Conservation (phyloP, 2,797 vertebrate species). For the Diplodus puntazzo region DNA sequence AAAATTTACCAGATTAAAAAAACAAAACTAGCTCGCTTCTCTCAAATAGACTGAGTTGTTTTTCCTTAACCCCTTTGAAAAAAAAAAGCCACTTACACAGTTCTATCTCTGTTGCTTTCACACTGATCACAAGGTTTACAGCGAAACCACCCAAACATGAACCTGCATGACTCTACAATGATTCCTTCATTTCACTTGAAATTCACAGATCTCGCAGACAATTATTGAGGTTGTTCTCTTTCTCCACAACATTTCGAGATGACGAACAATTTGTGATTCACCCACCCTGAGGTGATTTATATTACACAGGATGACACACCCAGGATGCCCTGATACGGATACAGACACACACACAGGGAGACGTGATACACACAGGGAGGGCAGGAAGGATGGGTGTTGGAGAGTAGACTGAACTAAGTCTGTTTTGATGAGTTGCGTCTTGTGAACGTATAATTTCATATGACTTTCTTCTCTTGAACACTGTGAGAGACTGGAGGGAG, state of each 20-base stretch:
- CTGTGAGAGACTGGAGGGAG: neutral
- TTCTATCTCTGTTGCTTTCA: neutral
- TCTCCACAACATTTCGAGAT: neutral
- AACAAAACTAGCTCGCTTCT: neutral
- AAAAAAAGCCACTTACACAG: neutral
- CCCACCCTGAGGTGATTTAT: constrained; percentile 34
- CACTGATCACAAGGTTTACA: neutral
- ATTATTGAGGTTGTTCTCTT: constrained; percentile 12
- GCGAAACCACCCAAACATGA: neutral
- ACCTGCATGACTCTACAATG: neutral
- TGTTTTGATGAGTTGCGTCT: constrained; percentile 11
- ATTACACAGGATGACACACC: constrained; percentile 51
- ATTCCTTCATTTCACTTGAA: constrained; percentile 11
- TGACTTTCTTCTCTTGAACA: neutral
- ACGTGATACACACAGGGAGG: constrained; percentile 8
- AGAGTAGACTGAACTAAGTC: constrained; percentile 2
- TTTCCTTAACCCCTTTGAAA: neutral
- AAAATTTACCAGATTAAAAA: too few species aligned
- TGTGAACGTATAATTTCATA: constrained; percentile 1
- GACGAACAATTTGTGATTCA: constrained; percentile 19
- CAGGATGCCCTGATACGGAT: constrained; percentile 11
- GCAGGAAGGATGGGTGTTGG: constrained; percentile 73
- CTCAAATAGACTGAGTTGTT: neutral
- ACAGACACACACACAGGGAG: constrained; percentile 13
- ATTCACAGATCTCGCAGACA: neutral